phyloP scores from a whole-genome alignment of 2,797 vertebrate genomes.

The Podarcis siculus region DNA sequence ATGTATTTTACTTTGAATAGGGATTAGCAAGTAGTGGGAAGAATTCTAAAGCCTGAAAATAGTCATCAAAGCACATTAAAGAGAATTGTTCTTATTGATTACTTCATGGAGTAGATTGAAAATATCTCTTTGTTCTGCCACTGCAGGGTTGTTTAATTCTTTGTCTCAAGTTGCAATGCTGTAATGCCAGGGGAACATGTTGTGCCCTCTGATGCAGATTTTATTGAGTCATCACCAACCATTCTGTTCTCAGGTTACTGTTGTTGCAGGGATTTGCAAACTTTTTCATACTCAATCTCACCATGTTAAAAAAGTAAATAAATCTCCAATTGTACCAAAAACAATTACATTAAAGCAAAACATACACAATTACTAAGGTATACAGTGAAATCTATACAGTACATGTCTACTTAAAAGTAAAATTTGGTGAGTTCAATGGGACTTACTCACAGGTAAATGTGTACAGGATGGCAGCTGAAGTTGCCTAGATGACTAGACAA shows the following conservation, averaged over 20 bases:
- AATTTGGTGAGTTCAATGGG: neutral
- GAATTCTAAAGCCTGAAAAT: constrained; percentile 40
- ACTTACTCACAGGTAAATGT: neutral
- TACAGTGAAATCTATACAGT: neutral
- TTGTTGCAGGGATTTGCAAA: neutral
- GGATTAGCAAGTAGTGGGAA: constrained; percentile 40
- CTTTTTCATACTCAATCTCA: neutral
- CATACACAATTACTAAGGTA: neutral
- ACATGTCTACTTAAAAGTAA: neutral
- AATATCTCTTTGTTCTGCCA: constrained; percentile 2
- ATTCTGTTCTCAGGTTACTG: constrained; percentile 1
- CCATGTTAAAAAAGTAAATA: neutral
- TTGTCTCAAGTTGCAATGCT: neutral
- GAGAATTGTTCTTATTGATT: constrained; percentile 30
- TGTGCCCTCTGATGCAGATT: neutral
- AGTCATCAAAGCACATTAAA: constrained; percentile 40
- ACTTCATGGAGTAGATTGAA: constrained; percentile 20
- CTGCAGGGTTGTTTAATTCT: neutral
- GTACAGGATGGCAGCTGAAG: neutral
- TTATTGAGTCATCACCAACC: neutral
- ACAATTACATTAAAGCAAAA: neutral
- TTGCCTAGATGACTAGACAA: neutral
- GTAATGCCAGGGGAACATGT: neutral
- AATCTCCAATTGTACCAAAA: neutral
- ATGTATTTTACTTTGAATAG: constrained; percentile 30